phyloP scores from a whole-genome alignment of 1,140 invertebrate species.

The Drosophila paulistorum region DNA sequence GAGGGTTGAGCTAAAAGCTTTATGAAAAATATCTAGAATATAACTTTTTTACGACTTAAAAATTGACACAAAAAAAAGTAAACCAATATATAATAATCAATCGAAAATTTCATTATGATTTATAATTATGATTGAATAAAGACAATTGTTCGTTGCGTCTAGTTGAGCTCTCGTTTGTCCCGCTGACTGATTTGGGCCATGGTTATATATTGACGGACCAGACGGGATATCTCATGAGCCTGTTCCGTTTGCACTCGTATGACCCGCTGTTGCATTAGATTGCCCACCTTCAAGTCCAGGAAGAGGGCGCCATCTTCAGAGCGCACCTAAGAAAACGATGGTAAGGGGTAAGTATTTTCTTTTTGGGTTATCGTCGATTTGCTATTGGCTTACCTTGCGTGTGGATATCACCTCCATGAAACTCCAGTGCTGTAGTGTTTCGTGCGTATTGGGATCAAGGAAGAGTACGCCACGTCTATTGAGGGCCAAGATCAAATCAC shows the following conservation, averaged over 20 bases:
- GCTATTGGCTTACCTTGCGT: conserved; percentile 89
- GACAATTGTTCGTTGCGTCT: conserved; percentile 51
- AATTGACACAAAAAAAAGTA: conserved; percentile 54
- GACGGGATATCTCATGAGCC: conserved; percentile 96
- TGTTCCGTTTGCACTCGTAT: conserved; percentile 98
- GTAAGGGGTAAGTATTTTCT: too few species aligned
- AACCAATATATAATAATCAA: conserved; percentile 37
- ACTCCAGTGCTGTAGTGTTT: conserved; percentile 95
- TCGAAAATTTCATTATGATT: conserved; percentile 19
- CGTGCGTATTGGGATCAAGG: conserved; percentile 95
- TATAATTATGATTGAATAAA: conserved; percentile 37
- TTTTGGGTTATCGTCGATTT: background rate
- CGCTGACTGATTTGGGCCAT: conserved; percentile 89
- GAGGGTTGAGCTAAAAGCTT: conserved; percentile 7
- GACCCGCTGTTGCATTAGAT: conserved; percentile 97
- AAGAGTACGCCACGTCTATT: conserved; percentile 97
- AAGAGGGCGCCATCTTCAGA: conserved; percentile 97
- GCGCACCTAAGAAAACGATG: conserved; percentile 83
- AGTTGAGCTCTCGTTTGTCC: conserved; percentile 82
- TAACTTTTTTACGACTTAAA: conserved; percentile 35
- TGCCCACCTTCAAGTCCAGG: conserved; percentile 98
- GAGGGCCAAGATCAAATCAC: conserved; percentile 95
- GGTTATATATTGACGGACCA: conserved; percentile 98
- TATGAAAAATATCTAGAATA: conserved; percentile 15
- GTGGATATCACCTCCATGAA: conserved; percentile 98